Percentiles rank a stretch among this genome's conserved stretches.
These are phyloP conservation scores for Cheumatopsyche charites DNA, from an alignment of 1,140 invertebrate species.

Conservation along the genomic window DNA sequence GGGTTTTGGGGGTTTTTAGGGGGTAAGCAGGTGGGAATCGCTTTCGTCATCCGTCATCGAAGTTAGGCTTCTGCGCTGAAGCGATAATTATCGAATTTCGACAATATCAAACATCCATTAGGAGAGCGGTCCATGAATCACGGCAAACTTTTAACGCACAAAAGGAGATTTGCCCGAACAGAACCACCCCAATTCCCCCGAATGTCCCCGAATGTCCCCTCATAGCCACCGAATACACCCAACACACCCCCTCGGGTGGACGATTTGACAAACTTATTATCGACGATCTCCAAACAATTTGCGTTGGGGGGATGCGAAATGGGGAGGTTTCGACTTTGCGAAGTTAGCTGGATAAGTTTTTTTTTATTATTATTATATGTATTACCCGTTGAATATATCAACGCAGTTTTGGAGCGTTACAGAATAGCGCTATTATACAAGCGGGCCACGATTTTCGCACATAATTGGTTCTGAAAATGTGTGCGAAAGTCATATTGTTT, in stretches of 20 bases:
- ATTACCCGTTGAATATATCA: too few species aligned
- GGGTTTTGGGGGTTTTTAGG: too few species aligned
- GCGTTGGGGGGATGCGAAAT: constrained; percentile 1
- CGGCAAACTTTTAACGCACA: constrained; percentile 46
- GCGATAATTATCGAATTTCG: constrained; percentile 43
- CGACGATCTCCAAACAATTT: constrained; percentile 48
- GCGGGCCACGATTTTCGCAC: too few species aligned
- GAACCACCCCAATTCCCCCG: not conserved
- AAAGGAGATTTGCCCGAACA: constrained; percentile 39
- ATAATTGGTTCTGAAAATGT: too few species aligned
- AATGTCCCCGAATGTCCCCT: not conserved
- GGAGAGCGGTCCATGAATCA: constrained; percentile 31
- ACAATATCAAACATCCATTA: constrained; percentile 44
- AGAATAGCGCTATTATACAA: too few species aligned
- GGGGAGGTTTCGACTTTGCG: not conserved
- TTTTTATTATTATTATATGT: too few species aligned
- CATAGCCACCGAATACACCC: not conserved
- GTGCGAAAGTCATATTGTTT: too few species aligned
- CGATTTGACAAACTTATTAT: constrained; percentile 49
- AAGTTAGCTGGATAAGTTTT: too few species aligned
- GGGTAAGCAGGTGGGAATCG: not conserved
- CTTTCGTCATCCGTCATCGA: constrained; percentile 9
- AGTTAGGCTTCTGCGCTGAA: not conserved
- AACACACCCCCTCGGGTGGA: constrained; percentile 16
- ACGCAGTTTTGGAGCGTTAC: too few species aligned